A percentile compares a stretch with the other conserved stretches of the same genome.
These are phyloP conservation scores for Eudasyphora cyanicolor DNA, from an alignment of 2,888 invertebrate genomes.

Conservation along the genomic window DNA sequence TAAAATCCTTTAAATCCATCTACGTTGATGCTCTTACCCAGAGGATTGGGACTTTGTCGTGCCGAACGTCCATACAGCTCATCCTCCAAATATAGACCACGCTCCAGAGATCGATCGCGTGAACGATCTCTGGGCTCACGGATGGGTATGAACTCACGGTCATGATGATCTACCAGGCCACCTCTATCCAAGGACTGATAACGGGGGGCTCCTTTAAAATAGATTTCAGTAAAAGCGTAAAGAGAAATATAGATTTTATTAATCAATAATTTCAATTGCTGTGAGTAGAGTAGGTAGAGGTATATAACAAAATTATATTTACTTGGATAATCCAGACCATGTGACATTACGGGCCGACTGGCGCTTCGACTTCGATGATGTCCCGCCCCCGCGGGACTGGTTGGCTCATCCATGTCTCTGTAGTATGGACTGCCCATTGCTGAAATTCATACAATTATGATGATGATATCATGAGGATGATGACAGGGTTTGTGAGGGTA, in stretches of 20 bases:
- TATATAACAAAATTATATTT: conserved; percentile 72
- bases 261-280: too few species aligned
- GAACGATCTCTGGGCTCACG: conserved; percentile 87
- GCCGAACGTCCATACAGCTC: conserved; percentile 86
- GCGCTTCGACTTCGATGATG: conserved; percentile 90
- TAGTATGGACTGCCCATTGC: conserved; percentile 85
- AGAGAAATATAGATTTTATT: conserved; percentile 13
- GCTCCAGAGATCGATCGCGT: conserved; percentile 85
- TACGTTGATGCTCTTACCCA: conserved; percentile 73
- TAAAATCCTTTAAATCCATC: not conserved
- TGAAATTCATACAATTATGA: conserved; percentile 80
- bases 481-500: conserved; percentile 69
- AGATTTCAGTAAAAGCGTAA: conserved; percentile 20
- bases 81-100: conserved; percentile 86
- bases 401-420: conserved; percentile 90
- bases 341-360: conserved; percentile 85
- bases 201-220: conserved; percentile 69
- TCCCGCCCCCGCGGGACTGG: conserved; percentile 92
- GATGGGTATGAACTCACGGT: conserved; percentile 93
- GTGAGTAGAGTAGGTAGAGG: not conserved
- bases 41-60: conserved; percentile 86
- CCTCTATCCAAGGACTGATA: conserved; percentile 88
- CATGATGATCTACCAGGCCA: conserved; percentile 87
- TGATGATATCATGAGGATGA: conserved; percentile 81
- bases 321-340: conserved; percentile 83